These are phyloP conservation scores for Alethe castanea DNA, from an alignment of 2,113 vertebrate species.

Conservation along the genomic window DNA sequence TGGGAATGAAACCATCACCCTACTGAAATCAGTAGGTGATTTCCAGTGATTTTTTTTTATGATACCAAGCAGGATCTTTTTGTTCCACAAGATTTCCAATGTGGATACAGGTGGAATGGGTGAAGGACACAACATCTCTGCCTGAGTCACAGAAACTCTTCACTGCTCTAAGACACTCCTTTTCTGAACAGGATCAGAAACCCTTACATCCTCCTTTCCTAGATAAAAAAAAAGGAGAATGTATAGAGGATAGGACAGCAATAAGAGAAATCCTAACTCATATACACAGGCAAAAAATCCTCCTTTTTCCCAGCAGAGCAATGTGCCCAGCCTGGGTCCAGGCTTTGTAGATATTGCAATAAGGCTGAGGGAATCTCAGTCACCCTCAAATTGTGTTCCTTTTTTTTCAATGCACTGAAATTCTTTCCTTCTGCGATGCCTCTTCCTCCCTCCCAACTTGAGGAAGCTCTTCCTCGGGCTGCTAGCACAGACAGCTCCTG, in stretches of 20 bases:
- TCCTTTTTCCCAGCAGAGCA: not conserved
- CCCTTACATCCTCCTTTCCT: not conserved
- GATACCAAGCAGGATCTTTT: not conserved
- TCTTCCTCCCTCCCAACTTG: not conserved
- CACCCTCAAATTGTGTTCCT: not conserved
- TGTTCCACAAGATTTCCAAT: not conserved
- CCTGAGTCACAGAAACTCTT: not conserved
- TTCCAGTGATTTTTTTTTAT: not conserved
- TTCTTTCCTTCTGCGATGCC: not conserved
- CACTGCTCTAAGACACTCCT: not conserved
- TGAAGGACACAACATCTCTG: not conserved
- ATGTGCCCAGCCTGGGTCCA: not conserved
- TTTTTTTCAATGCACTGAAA: not conserved
- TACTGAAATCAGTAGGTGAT: not conserved
- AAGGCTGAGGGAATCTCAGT: not conserved
- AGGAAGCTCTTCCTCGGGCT: not conserved
- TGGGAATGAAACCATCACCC: not conserved
- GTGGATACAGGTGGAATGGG: accelerated
- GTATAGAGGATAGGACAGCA: not conserved
- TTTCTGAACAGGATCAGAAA: not conserved
- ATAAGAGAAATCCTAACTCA: not conserved
- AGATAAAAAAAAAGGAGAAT: not conserved
- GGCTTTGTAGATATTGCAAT: not conserved
- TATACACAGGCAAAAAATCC: not conserved
- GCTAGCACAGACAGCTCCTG: not conserved